Base-by-base conservation (phyloP, 2,113 vertebrate genomes). In the Emberiza fucata region DNA sequence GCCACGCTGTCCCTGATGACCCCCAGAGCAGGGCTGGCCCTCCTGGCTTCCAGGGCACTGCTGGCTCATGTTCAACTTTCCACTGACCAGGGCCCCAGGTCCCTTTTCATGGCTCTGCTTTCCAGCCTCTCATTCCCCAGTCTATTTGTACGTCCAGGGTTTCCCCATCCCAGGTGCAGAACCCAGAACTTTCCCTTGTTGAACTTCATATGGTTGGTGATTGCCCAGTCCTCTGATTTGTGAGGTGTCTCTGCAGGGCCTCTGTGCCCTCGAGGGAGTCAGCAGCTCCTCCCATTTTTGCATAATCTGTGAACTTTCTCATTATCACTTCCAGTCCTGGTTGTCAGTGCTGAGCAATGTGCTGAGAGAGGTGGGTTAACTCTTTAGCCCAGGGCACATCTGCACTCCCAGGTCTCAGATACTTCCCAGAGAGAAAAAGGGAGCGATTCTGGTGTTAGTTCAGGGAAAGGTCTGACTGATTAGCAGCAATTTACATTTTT, bases 121-220 rank as follows among this genome's bases (percentile, higher is more conserved):
- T 66, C 44, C 82, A 31, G 25, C 16, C 1, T 50, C 44, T 8
- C 44, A 25, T 50, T 57, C 21, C 12, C 8, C 44, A 35, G 10
- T 40, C 29, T 18, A 2, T 7, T 9, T 0, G 0, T 6, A 57
- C 3, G 17, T 5, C 8, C 42, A 66, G 42, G 60, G 1, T 31
- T 57, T 24, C 3, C 35, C 8, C 25, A 59, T 29, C 21, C 53
- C 25, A 59, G 25, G 12, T 25, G 21, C 61, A 59, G 31, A 68
- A 59, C 6, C 13, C 53, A 50, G 37, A 6, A 31, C 21, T 27
- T 50, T 42, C 25, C 8, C 31, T 50, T 0, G 1, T 8, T 35
- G 21, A 50, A 31, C 31, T 21, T 59, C 37, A 1, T 3, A 12
- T 14, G 7, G 11, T 19, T 51, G 63, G 22, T 51, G 63, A 77